phyloP scores from a whole-genome alignment of 2,113 vertebrate species.

The Epinephelus cyanopodus region DNA sequence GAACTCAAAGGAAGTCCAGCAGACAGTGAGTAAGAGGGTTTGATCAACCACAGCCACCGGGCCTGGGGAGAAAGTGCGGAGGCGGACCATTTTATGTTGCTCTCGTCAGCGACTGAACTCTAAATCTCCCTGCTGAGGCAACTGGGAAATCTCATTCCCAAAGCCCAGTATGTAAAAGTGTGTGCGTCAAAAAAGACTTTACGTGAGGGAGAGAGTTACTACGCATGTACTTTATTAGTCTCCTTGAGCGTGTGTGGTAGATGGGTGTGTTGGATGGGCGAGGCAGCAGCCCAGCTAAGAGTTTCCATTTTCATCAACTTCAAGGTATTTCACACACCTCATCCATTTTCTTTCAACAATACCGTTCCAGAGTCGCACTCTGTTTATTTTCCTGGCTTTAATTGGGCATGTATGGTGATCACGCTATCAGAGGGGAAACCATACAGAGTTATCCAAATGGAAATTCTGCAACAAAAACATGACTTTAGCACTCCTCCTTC shows the following conservation, averaged over 20 bases:
- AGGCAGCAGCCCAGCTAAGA: slow-evolving; percentile 73
- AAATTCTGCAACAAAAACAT: slow-evolving; percentile 67
- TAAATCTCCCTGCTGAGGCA: slow-evolving; percentile 29
- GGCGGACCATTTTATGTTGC: slow-evolving; percentile 49
- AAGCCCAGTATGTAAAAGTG: slow-evolving; percentile 4
- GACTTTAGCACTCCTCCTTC: slow-evolving; percentile 36
- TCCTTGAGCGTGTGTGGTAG: slow-evolving; percentile 45
- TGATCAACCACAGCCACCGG: slow-evolving; percentile 41
- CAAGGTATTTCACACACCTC: slow-evolving; percentile 74
- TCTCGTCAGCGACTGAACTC: slow-evolving; percentile 46
- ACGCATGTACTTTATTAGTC: slow-evolving; percentile 51
- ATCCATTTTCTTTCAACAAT: slow-evolving; percentile 71
- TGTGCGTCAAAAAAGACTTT: slow-evolving; percentile 43
- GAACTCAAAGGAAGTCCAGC: slow-evolving; percentile 71
- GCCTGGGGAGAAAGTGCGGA: slow-evolving; percentile 53
- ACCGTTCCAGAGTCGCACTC: slow-evolving; percentile 22
- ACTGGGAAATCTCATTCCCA: slow-evolving; percentile 34
- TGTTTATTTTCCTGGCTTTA: slow-evolving; percentile 73
- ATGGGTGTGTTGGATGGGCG: slow-evolving; percentile 60
- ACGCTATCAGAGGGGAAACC: slow-evolving; percentile 67
- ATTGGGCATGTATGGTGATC: slow-evolving; percentile 56
- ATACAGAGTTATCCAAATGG: slow-evolving; percentile 53
- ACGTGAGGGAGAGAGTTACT: slow-evolving; percentile 23
- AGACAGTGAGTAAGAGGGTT: slow-evolving; percentile 79
- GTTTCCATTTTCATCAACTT: slow-evolving; percentile 79